Percentiles rank a stretch among this genome's conserved stretches.
These are phyloP conservation scores for Pseudochaenichthys georgianus DNA, from an alignment of 2,797 vertebrate species.

Conservation along the genomic window DNA sequence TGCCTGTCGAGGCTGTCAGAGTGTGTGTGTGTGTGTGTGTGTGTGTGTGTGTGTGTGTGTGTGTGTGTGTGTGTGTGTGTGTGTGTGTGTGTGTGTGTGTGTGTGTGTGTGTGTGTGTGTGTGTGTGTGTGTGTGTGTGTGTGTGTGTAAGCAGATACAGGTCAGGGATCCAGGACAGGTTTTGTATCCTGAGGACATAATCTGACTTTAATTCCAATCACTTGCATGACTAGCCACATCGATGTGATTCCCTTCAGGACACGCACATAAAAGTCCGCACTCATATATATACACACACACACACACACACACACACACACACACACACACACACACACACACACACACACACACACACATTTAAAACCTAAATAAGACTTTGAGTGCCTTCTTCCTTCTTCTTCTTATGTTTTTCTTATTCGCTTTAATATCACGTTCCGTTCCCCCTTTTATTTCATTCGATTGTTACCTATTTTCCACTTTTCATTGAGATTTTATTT, in stretches of 20 bases:
- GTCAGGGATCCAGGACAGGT: constrained; percentile 58
- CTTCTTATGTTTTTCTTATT: constrained; percentile 28
- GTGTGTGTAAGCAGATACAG: constrained; percentile 45
- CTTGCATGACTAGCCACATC: constrained; percentile 63
- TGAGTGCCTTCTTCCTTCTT: not conserved
- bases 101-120: too few relatives aligned
- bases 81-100: too few relatives aligned
- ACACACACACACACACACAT: not conserved
- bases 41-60: too few relatives aligned
- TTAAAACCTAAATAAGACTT: constrained; percentile 23
- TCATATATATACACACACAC: too few relatives aligned
- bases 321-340: not conserved
- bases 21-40: too few relatives aligned
- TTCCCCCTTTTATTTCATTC: not conserved
- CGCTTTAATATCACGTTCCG: not conserved
- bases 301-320: too few relatives aligned
- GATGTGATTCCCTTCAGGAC: constrained; percentile 52
- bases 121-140: not conserved
- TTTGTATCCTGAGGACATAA: constrained; percentile 67
- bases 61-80: too few relatives aligned
- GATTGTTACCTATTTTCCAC: not conserved
- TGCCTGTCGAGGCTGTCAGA: constrained; percentile 20
- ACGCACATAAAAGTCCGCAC: constrained; percentile 13
- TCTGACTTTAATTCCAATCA: constrained; percentile 73
- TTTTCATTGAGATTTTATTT: not conserved